phyloP scores from a whole-genome alignment of 2,113 vertebrate genomes.

The Dromaius novaehollandiae region DNA sequence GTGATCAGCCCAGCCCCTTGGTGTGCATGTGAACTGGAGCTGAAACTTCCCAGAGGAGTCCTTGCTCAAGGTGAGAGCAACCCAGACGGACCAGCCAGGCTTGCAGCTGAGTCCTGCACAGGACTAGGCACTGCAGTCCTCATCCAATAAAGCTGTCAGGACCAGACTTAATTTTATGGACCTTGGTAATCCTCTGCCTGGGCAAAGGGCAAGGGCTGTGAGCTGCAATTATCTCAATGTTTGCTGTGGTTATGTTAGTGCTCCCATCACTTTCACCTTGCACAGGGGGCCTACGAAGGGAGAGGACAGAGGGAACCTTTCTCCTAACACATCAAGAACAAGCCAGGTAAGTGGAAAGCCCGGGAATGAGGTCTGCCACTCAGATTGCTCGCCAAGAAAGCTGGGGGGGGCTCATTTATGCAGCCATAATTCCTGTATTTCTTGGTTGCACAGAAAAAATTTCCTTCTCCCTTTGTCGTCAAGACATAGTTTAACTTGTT shows the following conservation, averaged over 20 bases:
- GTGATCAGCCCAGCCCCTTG: neutral
- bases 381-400: neutral
- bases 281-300: neutral
- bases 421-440: neutral
- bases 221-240: neutral
- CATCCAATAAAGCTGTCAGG: neutral
- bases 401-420: neutral
- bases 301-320: neutral
- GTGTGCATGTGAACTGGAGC: neutral
- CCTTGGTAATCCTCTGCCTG: neutral
- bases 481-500: neutral
- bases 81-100: neutral
- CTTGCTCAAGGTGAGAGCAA: slow-evolving; percentile 12
- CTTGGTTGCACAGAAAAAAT: neutral
- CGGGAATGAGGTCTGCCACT: neutral
- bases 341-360: neutral
- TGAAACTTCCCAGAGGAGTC: neutral
- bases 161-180: neutral
- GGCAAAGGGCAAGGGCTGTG: neutral
- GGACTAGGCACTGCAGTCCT: neutral
- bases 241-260: neutral
- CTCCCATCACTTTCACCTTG: neutral
- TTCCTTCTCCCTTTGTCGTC: neutral
- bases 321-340: neutral
- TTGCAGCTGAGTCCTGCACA: neutral